Percentiles rank a stretch among this genome's conserved stretches.
phyloP scores from a whole-genome alignment of 2,888 invertebrate species.

The Thysanoteuthis rhombus region DNA sequence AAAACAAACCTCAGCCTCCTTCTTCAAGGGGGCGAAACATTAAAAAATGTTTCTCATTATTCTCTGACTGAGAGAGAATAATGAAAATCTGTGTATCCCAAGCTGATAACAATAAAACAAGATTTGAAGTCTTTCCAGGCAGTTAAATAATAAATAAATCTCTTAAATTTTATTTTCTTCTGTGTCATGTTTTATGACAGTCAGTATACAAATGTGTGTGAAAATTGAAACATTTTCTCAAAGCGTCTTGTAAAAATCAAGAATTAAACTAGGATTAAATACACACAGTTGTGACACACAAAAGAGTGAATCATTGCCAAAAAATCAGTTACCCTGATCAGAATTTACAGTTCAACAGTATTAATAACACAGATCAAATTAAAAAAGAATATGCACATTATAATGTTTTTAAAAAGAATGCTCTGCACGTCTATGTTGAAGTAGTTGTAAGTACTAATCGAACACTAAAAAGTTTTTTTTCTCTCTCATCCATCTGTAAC shows the following conservation, averaged over 20 bases:
- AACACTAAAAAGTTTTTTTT: not conserved
- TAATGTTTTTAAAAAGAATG: not conserved
- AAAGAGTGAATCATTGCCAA: not conserved
- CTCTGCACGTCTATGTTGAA: too few species aligned
- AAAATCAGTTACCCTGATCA: not conserved
- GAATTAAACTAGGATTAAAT: too few species aligned
- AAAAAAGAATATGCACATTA: not conserved
- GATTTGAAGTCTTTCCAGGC: too few species aligned
- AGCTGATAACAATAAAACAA: too few species aligned
- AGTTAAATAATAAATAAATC: too few species aligned
- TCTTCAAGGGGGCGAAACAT: not conserved
- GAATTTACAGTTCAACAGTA: not conserved
- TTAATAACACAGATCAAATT: not conserved
- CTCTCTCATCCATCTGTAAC: not conserved
- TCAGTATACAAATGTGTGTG: too few species aligned
- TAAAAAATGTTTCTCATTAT: not conserved
- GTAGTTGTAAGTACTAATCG: not conserved
- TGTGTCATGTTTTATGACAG: too few species aligned
- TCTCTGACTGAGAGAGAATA: not conserved
- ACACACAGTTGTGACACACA: not conserved
- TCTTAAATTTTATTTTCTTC: too few species aligned
- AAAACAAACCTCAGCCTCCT: too few species aligned
- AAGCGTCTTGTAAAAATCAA: too few species aligned
- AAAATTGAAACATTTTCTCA: too few species aligned
- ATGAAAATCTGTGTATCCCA: too few species aligned